A percentile compares a stretch with the other conserved stretches of the same genome.
Evolutionary conservation across 2,113 vertebrate genomes (phyloP).

Genomic region (Brachyhypopomus gauderio): DNA sequence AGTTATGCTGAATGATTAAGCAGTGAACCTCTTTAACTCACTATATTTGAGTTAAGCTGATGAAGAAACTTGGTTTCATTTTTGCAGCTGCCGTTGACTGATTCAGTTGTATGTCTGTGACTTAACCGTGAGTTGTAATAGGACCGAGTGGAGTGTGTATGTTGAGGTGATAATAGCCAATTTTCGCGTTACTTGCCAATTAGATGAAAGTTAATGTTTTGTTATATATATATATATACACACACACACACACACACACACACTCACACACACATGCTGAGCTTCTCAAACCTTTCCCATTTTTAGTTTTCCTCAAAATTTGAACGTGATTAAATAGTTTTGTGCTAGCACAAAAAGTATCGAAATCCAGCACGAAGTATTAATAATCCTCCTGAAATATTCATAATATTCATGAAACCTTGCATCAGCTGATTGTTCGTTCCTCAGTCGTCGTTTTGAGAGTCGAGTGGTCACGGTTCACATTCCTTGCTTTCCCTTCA

Average conservation of each 20-base stretch:
- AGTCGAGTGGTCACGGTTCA: background rate
- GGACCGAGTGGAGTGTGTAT: slow-evolving; percentile 31
- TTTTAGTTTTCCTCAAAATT: background rate
- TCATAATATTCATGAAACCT: too few relatives aligned
- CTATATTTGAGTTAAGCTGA: slow-evolving; percentile 69
- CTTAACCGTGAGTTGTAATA: slow-evolving; percentile 5
- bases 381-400: too few relatives aligned
- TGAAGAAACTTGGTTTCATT: slow-evolving; percentile 45
- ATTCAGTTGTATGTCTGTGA: slow-evolving; percentile 37
- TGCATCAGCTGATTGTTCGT: too few relatives aligned
- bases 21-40: slow-evolving; percentile 73
- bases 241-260: background rate
- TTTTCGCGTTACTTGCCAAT: slow-evolving; percentile 28
- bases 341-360: background rate
- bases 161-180: slow-evolving; percentile 27
- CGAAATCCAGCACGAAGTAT: background rate
- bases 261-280: background rate
- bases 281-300: background rate
- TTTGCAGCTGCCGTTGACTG: slow-evolving; percentile 41
- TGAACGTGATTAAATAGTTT: background rate
- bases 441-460: slow-evolving; percentile 10
- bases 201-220: slow-evolving; percentile 32
- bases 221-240: background rate
- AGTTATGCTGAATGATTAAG: slow-evolving; percentile 71
- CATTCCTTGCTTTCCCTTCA: background rate